Conservation (phyloP, 2,888 invertebrate genomes). For the Plagodis pulveraria region DNA sequence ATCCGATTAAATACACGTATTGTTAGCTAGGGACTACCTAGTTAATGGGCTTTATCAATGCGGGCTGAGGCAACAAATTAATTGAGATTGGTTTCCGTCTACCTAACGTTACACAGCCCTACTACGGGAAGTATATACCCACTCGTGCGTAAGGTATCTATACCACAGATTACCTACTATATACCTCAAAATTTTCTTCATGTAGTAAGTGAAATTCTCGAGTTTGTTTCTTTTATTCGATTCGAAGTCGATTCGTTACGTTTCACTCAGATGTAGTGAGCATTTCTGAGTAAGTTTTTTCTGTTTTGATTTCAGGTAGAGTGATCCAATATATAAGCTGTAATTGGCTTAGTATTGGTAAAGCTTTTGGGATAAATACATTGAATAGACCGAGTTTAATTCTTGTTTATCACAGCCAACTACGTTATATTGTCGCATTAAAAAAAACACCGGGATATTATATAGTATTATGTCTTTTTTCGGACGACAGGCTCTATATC, state of each 20-base stretch:
- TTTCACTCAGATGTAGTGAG: background rate
- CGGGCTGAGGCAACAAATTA: constrained; percentile 22
- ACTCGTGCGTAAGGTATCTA: background rate
- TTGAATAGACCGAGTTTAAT: too few relatives aligned
- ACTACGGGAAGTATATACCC: background rate
- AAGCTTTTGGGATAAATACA: too few relatives aligned
- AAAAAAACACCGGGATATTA: too few relatives aligned
- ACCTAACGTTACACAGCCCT: constrained; percentile 9
- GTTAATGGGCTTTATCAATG: constrained; percentile 12
- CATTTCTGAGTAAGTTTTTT: too few relatives aligned
- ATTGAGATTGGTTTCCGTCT: constrained; percentile 18
- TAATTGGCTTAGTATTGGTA: too few relatives aligned
- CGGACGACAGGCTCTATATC: too few relatives aligned
- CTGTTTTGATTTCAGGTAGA: constrained; percentile 8
- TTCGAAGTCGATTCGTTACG: constrained; percentile 4
- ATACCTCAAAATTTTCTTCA: background rate
- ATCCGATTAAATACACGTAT: constrained; percentile 27
- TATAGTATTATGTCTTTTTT: too few relatives aligned
- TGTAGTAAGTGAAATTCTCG: background rate
- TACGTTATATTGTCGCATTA: too few relatives aligned
- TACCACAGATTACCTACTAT: background rate
- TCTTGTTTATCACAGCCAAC: too few relatives aligned
- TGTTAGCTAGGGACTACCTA: background rate
- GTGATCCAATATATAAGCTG: background rate
- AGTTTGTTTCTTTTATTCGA: constrained; percentile 4